Evolutionary conservation across 2,888 invertebrate species (phyloP).

Genomic region (Nemapogon koenigi): DNA sequence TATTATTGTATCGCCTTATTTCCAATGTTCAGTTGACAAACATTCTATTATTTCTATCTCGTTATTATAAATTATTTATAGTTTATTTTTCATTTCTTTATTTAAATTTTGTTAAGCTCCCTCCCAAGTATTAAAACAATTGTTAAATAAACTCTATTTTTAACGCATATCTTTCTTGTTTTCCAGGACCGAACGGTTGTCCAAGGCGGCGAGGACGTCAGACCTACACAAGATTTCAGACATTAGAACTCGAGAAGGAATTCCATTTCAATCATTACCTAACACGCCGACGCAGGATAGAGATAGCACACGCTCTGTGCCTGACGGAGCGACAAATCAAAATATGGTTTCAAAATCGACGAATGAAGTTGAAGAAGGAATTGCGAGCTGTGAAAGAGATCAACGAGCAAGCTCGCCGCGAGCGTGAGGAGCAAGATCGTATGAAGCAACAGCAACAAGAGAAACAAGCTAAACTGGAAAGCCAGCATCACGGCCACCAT

Average conservation of each 20-base stretch:
- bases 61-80: neutral
- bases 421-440: slow-evolving; percentile 89
- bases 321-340: slow-evolving; percentile 96
- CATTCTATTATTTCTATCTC: neutral
- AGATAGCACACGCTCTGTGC: slow-evolving; percentile 95
- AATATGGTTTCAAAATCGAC: slow-evolving; percentile 96
- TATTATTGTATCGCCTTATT: slow-evolving; percentile 5
- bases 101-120: neutral
- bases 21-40: neutral
- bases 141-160: neutral
- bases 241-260: slow-evolving; percentile 97
- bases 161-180: slow-evolving; percentile 24
- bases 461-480: slow-evolving; percentile 81
- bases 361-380: slow-evolving; percentile 97
- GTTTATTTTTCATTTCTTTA: neutral
- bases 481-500: slow-evolving; percentile 74
- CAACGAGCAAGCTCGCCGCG: slow-evolving; percentile 91
- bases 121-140: too few species aligned
- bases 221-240: slow-evolving; percentile 98
- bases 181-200: slow-evolving; percentile 94
- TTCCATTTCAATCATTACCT: slow-evolving; percentile 98
- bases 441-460: slow-evolving; percentile 91
- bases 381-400: slow-evolving; percentile 93
- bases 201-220: slow-evolving; percentile 93
- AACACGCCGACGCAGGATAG: slow-evolving; percentile 94